Evolutionary conservation across 2,113 vertebrate species (phyloP).

Genomic region (Cyprinus carpio): DNA sequence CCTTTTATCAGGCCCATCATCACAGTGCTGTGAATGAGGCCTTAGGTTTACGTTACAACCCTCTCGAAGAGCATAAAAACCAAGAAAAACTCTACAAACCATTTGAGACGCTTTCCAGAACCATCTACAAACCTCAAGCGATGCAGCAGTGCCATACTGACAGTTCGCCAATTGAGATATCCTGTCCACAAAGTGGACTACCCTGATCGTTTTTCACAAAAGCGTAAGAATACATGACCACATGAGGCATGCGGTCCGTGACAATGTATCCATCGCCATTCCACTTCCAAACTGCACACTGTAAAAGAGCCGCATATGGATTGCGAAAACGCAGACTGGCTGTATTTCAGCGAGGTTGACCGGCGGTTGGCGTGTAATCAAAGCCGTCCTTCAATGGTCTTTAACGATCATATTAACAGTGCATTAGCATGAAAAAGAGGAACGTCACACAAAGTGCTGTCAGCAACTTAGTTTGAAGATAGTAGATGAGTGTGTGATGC

Average conservation of each 20-base stretch:
- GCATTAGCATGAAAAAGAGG: background rate
- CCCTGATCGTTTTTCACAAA: background rate
- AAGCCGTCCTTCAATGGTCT: background rate
- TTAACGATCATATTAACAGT: background rate
- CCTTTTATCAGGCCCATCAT: conserved; percentile 48
- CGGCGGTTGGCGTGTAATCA: background rate
- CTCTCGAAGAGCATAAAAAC: background rate
- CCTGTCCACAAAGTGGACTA: background rate
- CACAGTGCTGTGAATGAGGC: conserved; percentile 34
- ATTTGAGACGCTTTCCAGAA: background rate
- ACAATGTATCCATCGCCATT: background rate
- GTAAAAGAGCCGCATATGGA: background rate
- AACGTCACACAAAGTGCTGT: background rate
- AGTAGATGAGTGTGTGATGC: background rate
- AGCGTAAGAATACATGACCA: conserved; percentile 1
- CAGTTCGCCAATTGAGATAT: background rate
- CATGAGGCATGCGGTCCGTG: background rate
- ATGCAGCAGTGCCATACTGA: background rate
- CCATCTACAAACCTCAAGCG: background rate
- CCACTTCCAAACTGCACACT: background rate
- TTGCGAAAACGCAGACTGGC: background rate
- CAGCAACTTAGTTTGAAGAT: background rate
- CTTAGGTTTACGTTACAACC: background rate
- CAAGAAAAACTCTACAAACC: too few relatives aligned
- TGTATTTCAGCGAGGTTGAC: background rate